phyloP scores from a whole-genome alignment of 64 coral and sea anemone species.

The Acropora yongei region DNA sequence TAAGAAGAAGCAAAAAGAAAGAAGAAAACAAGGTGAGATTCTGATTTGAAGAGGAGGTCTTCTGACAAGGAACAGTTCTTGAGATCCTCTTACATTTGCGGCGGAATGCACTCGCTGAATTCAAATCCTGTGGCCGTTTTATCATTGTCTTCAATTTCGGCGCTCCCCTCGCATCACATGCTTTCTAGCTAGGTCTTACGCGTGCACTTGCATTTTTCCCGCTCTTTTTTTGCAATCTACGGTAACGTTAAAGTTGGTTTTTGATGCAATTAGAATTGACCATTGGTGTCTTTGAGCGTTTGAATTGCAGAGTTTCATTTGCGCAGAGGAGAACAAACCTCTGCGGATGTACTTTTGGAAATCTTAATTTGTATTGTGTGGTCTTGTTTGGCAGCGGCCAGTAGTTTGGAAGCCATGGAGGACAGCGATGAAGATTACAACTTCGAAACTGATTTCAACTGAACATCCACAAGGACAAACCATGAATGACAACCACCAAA shows the following conservation, averaged over 20 bases:
- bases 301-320: neutral
- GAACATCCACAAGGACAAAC: neutral
- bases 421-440: conserved; percentile 25
- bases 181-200: too few species aligned
- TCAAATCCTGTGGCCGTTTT: too few species aligned
- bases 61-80: neutral
- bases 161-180: too few species aligned
- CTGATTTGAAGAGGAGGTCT: neutral
- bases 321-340: neutral
- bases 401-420: neutral
- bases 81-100: too few species aligned
- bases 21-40: conserved; percentile 32
- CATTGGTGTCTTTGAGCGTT: neutral
- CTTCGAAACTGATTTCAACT: conserved; percentile 38
- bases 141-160: too few species aligned
- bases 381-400: neutral
- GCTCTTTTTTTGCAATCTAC: too few species aligned
- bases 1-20: conserved; percentile 64
- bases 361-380: neutral
- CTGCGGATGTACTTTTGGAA: neutral
- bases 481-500: too few species aligned
- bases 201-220: too few species aligned
- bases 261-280: too few species aligned
- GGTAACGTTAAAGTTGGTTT: too few species aligned
- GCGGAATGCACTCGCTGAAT: too few species aligned